phyloP scores from a whole-genome alignment of 1,140 invertebrate species.

The Vanessa atalanta region DNA sequence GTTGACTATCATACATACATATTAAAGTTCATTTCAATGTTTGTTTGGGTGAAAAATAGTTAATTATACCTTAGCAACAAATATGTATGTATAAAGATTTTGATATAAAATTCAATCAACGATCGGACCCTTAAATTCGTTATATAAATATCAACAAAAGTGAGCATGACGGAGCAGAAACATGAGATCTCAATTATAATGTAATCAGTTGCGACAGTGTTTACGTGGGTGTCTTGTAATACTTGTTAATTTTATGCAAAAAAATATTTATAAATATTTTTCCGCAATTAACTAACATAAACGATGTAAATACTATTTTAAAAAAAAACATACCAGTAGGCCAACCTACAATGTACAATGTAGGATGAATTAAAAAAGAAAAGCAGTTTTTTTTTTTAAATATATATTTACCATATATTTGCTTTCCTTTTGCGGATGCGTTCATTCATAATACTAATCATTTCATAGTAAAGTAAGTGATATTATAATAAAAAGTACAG shows the following conservation, averaged over 20 bases:
- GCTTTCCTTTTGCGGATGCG: too few relatives aligned
- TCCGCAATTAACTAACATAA: slow-evolving; percentile 4
- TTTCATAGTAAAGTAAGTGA: too few relatives aligned
- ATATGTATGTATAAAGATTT: not conserved
- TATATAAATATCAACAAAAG: not conserved
- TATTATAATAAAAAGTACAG: too few relatives aligned
- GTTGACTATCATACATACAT: too few relatives aligned
- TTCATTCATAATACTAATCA: too few relatives aligned
- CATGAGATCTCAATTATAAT: not conserved
- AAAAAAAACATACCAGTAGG: too few relatives aligned
- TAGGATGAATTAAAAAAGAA: too few relatives aligned
- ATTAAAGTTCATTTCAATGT: not conserved
- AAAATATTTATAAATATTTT: slow-evolving; percentile 6
- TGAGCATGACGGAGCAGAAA: not conserved
- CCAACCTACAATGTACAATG: too few relatives aligned
- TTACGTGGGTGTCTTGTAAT: not conserved
- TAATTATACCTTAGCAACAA: not conserved
- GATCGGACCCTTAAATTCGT: not conserved
- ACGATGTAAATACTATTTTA: not conserved
- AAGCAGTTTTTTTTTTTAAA: too few relatives aligned
- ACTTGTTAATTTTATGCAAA: slow-evolving; percentile 2
- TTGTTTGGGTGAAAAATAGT: not conserved
- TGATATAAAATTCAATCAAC: not conserved
- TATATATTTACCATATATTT: too few relatives aligned
- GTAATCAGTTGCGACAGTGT: not conserved